Percentiles rank a stretch among this genome's conserved stretches.
phyloP scores from a whole-genome alignment of 2,888 invertebrate species.

The Tanypteryx hageni region DNA sequence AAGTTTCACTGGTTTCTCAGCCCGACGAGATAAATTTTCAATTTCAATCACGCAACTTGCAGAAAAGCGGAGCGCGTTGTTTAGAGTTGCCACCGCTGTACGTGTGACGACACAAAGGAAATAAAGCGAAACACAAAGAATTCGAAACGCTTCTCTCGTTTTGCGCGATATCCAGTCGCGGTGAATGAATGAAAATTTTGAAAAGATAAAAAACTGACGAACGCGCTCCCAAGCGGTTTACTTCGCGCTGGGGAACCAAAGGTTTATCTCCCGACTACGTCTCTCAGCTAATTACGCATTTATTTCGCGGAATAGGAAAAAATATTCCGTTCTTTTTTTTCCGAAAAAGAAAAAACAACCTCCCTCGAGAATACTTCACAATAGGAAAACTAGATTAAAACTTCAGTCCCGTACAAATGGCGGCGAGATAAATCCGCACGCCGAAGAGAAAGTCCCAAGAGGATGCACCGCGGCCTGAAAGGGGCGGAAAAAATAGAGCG shows the following conservation, averaged over 20 bases:
- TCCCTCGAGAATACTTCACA: background rate
- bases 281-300: background rate
- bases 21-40: no score
- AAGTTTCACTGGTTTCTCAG: no score
- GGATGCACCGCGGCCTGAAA: background rate
- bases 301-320: background rate
- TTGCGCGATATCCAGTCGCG: background rate
- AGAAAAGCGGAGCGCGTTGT: no score
- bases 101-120: no score
- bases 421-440: background rate
- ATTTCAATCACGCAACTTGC: no score
- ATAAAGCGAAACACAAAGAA: no score
- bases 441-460: background rate
- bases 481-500: background rate
- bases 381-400: constrained; percentile 6
- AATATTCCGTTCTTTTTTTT: background rate
- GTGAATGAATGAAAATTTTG: background rate
- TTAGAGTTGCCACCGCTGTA: no score
- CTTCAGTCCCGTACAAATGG: background rate
- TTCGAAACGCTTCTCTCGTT: background rate
- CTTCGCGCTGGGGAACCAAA: background rate
- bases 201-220: background rate
- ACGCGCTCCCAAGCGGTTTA: background rate
- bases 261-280: background rate
- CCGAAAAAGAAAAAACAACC: background rate